Evolutionary conservation across 2,797 vertebrate species (phyloP).

Genomic region (Schizopygopsis malacanthus): DNA sequence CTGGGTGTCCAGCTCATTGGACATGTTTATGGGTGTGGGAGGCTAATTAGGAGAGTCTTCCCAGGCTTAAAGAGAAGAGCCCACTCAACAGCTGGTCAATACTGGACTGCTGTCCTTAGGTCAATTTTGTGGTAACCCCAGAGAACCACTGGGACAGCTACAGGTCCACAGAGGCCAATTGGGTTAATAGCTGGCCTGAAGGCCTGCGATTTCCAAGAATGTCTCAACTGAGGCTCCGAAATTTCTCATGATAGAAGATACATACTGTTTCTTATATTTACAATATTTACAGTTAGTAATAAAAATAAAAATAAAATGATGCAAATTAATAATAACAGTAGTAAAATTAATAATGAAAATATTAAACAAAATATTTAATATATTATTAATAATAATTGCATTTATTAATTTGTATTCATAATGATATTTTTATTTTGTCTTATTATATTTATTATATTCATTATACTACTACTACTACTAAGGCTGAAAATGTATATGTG

Average conservation of each 20-base stretch:
- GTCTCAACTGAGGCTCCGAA: constrained; percentile 75
- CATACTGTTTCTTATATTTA: constrained; percentile 59
- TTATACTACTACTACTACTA: not conserved
- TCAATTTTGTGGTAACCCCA: constrained; percentile 81
- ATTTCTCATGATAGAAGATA: constrained; percentile 71
- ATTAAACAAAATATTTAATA: not conserved
- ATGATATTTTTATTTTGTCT: not conserved
- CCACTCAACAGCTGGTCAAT: constrained; percentile 82
- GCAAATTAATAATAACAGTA: not conserved
- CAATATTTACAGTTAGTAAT: not conserved
- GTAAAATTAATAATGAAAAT: not conserved
- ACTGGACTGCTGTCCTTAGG: constrained; percentile 77
- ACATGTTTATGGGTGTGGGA: constrained; percentile 86
- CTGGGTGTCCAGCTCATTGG: constrained; percentile 76
- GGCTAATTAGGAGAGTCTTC: constrained; percentile 84
- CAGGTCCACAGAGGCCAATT: constrained; percentile 80
- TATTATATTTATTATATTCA: not conserved
- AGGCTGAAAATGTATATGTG: not conserved
- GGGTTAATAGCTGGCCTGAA: constrained; percentile 78
- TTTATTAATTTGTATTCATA: not conserved
- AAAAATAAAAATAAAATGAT: fast-evolving
- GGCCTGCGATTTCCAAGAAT: constrained; percentile 72
- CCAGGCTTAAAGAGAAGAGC: constrained; percentile 80
- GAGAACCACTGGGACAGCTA: constrained; percentile 78
- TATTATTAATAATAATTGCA: not conserved